Base-by-base conservation (phyloP, 2,113 vertebrate species). In the Prochilodus magdalenae region DNA sequence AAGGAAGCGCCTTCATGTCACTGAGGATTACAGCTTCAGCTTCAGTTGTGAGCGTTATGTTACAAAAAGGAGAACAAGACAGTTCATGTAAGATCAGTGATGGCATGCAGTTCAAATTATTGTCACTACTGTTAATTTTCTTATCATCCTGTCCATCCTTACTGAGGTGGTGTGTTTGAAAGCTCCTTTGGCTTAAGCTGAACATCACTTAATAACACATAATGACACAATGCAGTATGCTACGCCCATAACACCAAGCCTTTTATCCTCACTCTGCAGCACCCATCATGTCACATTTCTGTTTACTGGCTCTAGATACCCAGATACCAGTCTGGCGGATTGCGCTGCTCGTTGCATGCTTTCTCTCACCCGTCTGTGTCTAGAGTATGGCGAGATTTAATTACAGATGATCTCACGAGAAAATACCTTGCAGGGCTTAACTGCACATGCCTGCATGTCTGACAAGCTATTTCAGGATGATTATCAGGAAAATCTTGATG, bases 391-490 rank as follows among this genome's bases (percentile, higher is more conserved):
- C 75, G 74, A 74, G 79, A 74, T 83, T 80, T 87, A 83, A 82
- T 83, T 77, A 78, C 73, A 82, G 73, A 83, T 81, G 62, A 86
- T 83, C 82, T 86, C 81, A 81, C 78, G 30, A 83, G 74, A 90
- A 88, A 81, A 84, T 79, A 90, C 55, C 87, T 89, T 88, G 84
- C 75, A 74, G 78, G 83, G 81, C 83, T 0, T 87, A 87, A 78
- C 84, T 75, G 79, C 16, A 0, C 60, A 57, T 86, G 57, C 84
- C 80, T 85, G 75, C 79, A 55, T 80, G 77, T 87, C 85, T 87
- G 86, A 87, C 87, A 84, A 87, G 85, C 82, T 83, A 79, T 89
- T 86, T 86, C 78, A 86, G 82, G 70, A 83, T 80, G 78, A 86
- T 86, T 88, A 84, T 53, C 16, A 73, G 79, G n/a, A 26, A 79